phyloP scores from a whole-genome alignment of 2,888 invertebrate species.

The Trachelus troglodyta region DNA sequence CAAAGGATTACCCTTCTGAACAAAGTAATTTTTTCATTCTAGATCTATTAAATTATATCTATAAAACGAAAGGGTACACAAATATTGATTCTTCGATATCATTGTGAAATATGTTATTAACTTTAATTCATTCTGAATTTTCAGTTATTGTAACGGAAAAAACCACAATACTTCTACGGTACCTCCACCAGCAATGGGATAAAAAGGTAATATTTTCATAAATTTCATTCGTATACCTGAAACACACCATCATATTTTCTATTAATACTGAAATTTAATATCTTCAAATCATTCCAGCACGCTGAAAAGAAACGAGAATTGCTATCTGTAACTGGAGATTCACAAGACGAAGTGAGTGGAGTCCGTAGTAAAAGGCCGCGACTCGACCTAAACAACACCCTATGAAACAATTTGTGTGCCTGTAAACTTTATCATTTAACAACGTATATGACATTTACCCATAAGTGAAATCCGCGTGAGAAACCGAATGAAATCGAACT shows the following conservation, averaged over 20 bases:
- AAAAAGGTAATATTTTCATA: slow-evolving; percentile 76
- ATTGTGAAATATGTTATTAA: background rate
- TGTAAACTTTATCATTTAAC: background rate
- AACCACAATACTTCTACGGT: slow-evolving; percentile 91
- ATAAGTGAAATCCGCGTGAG: background rate
- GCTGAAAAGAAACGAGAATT: slow-evolving; percentile 74
- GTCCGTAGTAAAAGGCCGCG: slow-evolving; percentile 73
- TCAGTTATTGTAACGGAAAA: slow-evolving; percentile 95
- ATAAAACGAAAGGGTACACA: background rate
- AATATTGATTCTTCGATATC: slow-evolving; percentile 10
- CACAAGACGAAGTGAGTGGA: slow-evolving; percentile 71
- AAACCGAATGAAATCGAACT: background rate
- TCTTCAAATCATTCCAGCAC: slow-evolving; percentile 65
- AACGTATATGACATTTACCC: background rate
- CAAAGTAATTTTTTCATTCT: slow-evolving; percentile 76
- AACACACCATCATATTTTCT: slow-evolving; percentile 7
- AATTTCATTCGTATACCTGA: background rate
- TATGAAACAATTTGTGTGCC: slow-evolving; percentile 40
- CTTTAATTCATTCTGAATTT: slow-evolving; percentile 54
- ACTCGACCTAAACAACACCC: slow-evolving; percentile 64
- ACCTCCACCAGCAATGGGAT: slow-evolving; percentile 96
- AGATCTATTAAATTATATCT: slow-evolving; percentile 10
- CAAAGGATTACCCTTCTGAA: slow-evolving; percentile 92
- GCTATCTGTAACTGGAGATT: slow-evolving; percentile 65
- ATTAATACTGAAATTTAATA: slow-evolving; percentile 17